Evolutionary conservation across 2,113 vertebrate genomes (phyloP).

Genomic region (Furnarius figulus): DNA sequence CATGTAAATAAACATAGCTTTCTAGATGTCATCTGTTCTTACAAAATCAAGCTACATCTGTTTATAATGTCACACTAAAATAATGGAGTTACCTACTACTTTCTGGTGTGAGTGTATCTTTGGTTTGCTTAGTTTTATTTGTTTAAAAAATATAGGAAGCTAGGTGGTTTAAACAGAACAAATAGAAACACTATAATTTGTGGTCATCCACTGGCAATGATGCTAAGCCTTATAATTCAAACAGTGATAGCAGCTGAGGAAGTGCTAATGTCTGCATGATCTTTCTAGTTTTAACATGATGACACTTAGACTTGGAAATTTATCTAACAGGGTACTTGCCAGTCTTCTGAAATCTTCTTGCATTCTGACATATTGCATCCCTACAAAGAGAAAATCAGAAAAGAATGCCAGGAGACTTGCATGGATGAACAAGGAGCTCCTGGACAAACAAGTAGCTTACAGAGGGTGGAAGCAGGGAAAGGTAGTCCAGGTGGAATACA

Average conservation of each 20-base stretch:
- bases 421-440: neutral
- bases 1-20: neutral
- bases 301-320: neutral
- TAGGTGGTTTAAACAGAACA: neutral
- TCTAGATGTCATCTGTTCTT: neutral
- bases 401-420: neutral
- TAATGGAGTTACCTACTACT: neutral
- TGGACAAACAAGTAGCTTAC: neutral
- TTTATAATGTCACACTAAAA: neutral
- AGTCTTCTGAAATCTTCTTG: neutral
- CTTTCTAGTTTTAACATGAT: neutral
- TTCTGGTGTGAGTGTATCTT: neutral
- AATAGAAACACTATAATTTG: neutral
- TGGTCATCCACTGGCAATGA: neutral
- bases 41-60: neutral
- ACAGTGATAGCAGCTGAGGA: neutral
- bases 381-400: neutral
- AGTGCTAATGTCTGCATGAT: neutral
- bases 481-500: neutral
- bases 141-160: neutral
- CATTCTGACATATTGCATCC: neutral
- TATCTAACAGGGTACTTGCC: neutral
- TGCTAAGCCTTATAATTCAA: neutral
- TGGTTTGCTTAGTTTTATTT: neutral
- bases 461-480: neutral